A percentile compares a stretch with the other conserved stretches of the same genome.
Evolutionary conservation across 2,797 vertebrate species (phyloP).

Genomic region (Manis pentadactyla): DNA sequence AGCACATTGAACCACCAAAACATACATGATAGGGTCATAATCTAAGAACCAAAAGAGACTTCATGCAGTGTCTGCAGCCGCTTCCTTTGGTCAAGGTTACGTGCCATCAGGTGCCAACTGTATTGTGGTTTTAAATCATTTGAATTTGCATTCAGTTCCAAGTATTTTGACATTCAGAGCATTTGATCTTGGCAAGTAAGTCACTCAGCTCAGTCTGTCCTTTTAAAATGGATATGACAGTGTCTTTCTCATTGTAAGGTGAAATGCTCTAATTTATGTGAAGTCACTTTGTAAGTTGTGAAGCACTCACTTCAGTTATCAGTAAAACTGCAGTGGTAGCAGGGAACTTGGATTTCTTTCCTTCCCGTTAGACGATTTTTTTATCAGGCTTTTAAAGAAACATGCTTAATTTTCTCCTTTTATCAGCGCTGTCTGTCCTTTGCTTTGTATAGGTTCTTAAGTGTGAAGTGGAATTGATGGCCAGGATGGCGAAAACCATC

Average conservation of each 20-base stretch:
- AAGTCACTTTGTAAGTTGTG: neutral
- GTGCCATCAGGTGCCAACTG: neutral
- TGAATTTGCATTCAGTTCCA: neutral
- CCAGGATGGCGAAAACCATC: slow-evolving; percentile 97
- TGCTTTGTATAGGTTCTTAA: slow-evolving; percentile 92
- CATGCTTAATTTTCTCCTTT: neutral
- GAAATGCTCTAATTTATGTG: neutral
- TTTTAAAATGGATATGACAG: neutral
- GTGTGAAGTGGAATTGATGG: slow-evolving; percentile 98
- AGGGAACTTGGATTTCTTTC: neutral
- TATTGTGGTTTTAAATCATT: neutral
- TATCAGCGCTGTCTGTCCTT: neutral
- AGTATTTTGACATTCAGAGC: neutral
- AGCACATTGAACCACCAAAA: neutral
- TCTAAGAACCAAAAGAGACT: neutral
- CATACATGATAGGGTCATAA: neutral
- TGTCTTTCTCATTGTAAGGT: neutral
- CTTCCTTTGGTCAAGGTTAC: neutral
- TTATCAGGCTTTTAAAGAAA: neutral
- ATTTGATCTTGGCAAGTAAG: neutral
- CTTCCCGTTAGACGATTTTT: neutral
- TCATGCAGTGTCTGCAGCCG: neutral
- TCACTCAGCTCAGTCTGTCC: neutral
- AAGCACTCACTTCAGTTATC: fast-evolving
- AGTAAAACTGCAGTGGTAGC: neutral